Conservation (phyloP, 2,888 invertebrate species). For the Trissoscelio sp. region DNA sequence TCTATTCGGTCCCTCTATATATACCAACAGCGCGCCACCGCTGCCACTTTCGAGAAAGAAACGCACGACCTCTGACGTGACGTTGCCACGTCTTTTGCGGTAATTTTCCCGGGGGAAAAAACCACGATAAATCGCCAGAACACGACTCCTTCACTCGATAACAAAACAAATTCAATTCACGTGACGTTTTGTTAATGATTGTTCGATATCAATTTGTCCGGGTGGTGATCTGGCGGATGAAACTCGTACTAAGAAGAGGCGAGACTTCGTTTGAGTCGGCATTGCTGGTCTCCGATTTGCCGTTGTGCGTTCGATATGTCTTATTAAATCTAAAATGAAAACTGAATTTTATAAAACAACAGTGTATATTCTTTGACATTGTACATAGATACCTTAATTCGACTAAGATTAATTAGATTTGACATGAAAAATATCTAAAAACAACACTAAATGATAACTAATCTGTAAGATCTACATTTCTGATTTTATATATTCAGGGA, state of each 20-base stretch:
- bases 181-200: constrained; percentile 30
- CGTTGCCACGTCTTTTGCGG: no score
- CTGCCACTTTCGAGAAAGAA: constrained; percentile 37
- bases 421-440: not conserved
- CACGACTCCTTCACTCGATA: not conserved
- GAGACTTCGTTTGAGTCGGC: constrained; percentile 10
- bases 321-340: no score
- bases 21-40: constrained; percentile 19
- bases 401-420: not conserved
- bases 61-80: not conserved
- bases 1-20: constrained; percentile 11
- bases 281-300: constrained; percentile 22
- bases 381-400: not conserved
- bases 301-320: not conserved
- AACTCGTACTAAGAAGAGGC: constrained; percentile 3
- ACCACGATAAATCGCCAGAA: not conserved
- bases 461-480: not conserved
- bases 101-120: no score
- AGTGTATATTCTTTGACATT: not conserved
- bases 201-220: constrained; percentile 27
- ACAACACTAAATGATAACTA: not conserved
- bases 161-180: constrained; percentile 35
- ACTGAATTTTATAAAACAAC: constrained; percentile 15
- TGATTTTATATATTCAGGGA: no score
- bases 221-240: constrained; percentile 18